phyloP scores from a whole-genome alignment of 2,888 invertebrate species.

The Julus scandinavius region DNA sequence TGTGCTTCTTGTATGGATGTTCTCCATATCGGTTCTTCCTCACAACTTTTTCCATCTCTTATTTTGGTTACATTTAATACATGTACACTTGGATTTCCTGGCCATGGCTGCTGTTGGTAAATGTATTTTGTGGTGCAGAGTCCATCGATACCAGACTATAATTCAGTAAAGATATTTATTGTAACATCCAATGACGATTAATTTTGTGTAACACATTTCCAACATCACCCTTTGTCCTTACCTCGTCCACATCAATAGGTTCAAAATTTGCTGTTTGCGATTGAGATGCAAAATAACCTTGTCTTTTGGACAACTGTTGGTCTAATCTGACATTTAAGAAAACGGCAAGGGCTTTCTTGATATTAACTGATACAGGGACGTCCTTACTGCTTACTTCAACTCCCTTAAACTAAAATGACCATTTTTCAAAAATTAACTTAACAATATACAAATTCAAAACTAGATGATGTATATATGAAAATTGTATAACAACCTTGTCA shows the following conservation, averaged over 20 bases:
- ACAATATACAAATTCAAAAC: not conserved
- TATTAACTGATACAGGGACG: constrained; percentile 65
- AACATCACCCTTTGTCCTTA: not conserved
- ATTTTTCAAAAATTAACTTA: constrained; percentile 1
- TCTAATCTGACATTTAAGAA: constrained; percentile 64
- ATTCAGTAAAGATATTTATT: not conserved
- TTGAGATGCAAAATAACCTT: constrained; percentile 51
- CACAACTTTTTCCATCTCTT: constrained; percentile 51
- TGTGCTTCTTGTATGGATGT: constrained; percentile 49
- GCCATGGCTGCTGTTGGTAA: constrained; percentile 51
- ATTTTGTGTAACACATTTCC: not conserved
- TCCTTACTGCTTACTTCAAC: constrained; percentile 63
- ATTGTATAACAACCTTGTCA: constrained; percentile 47
- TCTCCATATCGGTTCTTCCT: constrained; percentile 49
- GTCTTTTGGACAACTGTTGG: constrained; percentile 56
- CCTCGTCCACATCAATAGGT: constrained; percentile 51
- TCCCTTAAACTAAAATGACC: constrained; percentile 58
- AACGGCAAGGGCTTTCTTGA: constrained; percentile 65
- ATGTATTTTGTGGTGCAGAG: constrained; percentile 51
- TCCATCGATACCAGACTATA: constrained; percentile 51
- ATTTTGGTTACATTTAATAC: constrained; percentile 55
- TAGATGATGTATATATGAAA: not conserved
- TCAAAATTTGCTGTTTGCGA: constrained; percentile 7
- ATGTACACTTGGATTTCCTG: constrained; percentile 28
- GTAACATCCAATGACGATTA: not conserved